phyloP scores from a whole-genome alignment of 2,797 vertebrate species.

The Pyrrhura leucotis region DNA sequence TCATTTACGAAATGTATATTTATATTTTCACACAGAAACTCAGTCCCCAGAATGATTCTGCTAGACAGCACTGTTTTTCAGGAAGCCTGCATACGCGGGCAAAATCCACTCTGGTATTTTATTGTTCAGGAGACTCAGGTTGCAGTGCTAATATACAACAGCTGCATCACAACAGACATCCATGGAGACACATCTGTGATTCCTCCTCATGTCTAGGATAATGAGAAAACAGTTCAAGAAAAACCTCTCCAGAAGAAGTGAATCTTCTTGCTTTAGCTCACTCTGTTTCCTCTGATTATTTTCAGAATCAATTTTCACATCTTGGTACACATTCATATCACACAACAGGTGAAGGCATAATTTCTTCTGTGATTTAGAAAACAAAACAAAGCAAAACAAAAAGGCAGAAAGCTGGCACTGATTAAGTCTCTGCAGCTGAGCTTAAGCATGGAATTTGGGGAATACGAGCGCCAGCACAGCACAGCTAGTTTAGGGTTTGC shows the following conservation, averaged over 20 bases:
- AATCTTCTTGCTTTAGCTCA: neutral
- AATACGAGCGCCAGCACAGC: neutral
- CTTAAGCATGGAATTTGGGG: neutral
- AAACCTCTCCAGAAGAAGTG: neutral
- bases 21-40: neutral
- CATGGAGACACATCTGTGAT: neutral
- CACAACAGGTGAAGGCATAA: neutral
- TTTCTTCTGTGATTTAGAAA: neutral
- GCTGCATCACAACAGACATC: neutral
- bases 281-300: neutral
- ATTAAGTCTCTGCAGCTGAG: neutral
- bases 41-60: neutral
- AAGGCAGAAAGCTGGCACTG: neutral
- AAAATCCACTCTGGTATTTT: neutral
- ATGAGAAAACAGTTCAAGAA: neutral
- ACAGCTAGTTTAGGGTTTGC: neutral
- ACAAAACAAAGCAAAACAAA: neutral
- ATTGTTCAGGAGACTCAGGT: neutral
- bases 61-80: neutral
- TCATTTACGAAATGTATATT: neutral
- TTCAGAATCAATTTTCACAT: neutral
- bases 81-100: rapidly evolving
- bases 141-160: neutral
- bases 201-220: neutral
- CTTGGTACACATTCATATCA: neutral